Percentiles rank a stretch among this genome's conserved stretches.
Conservation (phyloP, 2,888 invertebrate genomes). For the Rosalia funebris region DNA sequence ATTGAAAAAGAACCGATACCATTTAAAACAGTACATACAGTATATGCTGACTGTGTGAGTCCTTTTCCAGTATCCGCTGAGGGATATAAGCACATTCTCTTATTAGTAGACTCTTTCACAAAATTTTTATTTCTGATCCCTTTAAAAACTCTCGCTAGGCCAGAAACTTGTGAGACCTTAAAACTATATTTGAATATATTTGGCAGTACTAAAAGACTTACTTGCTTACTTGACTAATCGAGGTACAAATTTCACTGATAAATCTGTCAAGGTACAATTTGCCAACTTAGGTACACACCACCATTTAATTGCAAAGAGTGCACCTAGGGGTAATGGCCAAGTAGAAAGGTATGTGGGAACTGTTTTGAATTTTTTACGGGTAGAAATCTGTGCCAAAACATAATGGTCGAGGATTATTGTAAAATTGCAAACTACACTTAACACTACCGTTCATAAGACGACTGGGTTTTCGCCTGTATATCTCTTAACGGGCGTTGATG, state of each 20-base stretch:
- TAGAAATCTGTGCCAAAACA: constrained; percentile 29
- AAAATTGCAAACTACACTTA: constrained; percentile 21
- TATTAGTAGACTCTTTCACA: constrained; percentile 31
- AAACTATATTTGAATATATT: constrained; percentile 26
- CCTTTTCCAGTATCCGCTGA: neutral
- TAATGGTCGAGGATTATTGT: constrained; percentile 31
- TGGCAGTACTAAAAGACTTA: constrained; percentile 19
- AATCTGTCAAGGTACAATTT: constrained; percentile 24
- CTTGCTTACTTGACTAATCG: constrained; percentile 25
- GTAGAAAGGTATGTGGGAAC: constrained; percentile 35
- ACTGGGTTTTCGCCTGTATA: constrained; percentile 35
- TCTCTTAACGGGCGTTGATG: constrained; percentile 27
- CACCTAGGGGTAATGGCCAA: constrained; percentile 37
- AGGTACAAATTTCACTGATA: constrained; percentile 36
- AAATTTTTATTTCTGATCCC: constrained; percentile 35
- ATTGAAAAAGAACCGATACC: constrained; percentile 56
- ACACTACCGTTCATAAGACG: constrained; percentile 36
- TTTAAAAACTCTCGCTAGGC: constrained; percentile 27
- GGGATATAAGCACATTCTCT: neutral
- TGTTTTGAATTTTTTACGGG: constrained; percentile 18
- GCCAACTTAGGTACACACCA: constrained; percentile 18
- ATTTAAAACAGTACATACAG: constrained; percentile 52
- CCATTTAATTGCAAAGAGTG: constrained; percentile 32
- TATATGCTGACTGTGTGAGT: constrained; percentile 38
- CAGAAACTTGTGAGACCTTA: constrained; percentile 16